Conservation (phyloP, 1,140 invertebrate species). For the Ptiloglossa arizonensis region DNA sequence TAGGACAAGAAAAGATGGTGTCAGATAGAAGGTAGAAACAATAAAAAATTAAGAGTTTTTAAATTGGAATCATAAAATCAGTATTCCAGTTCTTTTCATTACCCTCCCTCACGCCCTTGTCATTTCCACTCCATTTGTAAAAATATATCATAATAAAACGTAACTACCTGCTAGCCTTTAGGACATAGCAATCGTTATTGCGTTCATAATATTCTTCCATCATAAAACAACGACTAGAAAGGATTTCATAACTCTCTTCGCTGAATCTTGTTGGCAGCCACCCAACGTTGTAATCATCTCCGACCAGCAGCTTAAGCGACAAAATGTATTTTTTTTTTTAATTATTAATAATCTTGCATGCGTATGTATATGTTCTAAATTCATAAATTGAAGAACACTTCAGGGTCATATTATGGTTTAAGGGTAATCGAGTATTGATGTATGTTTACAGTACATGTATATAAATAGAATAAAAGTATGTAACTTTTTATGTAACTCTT, state of each 20-base stretch:
- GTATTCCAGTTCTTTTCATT: background rate
- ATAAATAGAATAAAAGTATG: background rate
- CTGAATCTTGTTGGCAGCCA: constrained; percentile 73
- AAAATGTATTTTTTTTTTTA: constrained; percentile 1
- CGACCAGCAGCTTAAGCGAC: constrained; percentile 72
- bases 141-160: constrained; percentile 14
- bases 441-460: background rate
- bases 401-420: no score
- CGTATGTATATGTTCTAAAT: no score
- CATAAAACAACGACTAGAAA: constrained; percentile 64
- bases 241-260: constrained; percentile 67
- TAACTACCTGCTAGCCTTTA: constrained; percentile 74
- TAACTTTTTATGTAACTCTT: no score
- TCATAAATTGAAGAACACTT: no score
- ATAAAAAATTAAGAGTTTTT: background rate
- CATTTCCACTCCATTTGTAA: background rate
- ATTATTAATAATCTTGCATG: no score
- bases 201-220: constrained; percentile 73
- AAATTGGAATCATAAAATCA: constrained; percentile 10
- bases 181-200: constrained; percentile 69
- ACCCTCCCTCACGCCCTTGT: background rate
- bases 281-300: constrained; percentile 72
- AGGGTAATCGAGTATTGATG: no score
- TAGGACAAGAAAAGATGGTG: no score
- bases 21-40: no score